Conservation (phyloP, 2,888 invertebrate species). For the Dicroscelio sp. region DNA sequence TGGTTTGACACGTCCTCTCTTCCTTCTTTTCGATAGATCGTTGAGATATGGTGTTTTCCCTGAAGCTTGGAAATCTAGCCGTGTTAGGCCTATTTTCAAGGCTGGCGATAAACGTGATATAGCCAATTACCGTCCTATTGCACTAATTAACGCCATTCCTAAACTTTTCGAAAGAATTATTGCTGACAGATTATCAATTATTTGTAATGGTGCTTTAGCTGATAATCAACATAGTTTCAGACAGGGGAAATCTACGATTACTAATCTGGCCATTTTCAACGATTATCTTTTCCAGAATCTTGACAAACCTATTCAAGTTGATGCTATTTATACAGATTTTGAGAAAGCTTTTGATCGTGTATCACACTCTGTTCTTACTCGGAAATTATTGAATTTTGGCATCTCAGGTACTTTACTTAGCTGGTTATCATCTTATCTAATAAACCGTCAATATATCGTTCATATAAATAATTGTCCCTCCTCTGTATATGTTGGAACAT, state of each 20-base stretch:
- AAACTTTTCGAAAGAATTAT: constrained; percentile 77
- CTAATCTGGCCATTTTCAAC: constrained; percentile 36
- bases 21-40: not conserved
- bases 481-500: not conserved
- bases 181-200: not conserved
- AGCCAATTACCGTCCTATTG: constrained; percentile 75
- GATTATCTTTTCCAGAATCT: not conserved
- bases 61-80: not conserved
- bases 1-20: not conserved
- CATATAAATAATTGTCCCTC: not conserved
- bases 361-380: constrained; percentile 6
- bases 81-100: not conserved
- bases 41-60: not conserved
- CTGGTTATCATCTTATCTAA: constrained; percentile 37
- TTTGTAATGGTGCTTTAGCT: not conserved
- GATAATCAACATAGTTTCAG: constrained; percentile 35
- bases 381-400: not conserved
- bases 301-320: not conserved
- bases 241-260: not conserved
- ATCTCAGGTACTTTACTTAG: not conserved
- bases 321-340: constrained; percentile 33
- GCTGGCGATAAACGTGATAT: constrained; percentile 48
- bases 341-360: constrained; percentile 44
- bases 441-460: constrained; percentile 8
- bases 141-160: constrained; percentile 59